Percentiles rank a stretch among this genome's conserved stretches.
These are phyloP conservation scores for Gymnodraco acuticeps DNA, from an alignment of 2,797 vertebrate genomes.

Conservation along the genomic window DNA sequence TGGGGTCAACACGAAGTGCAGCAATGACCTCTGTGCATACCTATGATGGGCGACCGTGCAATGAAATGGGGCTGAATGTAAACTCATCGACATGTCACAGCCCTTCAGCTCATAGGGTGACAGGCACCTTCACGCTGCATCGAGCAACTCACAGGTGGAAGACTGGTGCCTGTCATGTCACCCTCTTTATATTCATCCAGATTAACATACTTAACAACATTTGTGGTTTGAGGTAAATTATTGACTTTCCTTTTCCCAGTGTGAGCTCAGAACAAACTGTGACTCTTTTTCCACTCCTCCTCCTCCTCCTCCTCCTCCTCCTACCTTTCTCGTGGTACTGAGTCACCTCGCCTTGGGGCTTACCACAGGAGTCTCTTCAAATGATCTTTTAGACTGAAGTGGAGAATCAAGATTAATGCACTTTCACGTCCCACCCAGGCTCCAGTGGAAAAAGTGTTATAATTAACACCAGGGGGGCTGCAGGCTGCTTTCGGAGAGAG, in stretches of 20 bases:
- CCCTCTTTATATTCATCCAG: constrained; percentile 65
- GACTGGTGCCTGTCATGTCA: constrained; percentile 47
- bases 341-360: constrained; percentile 79
- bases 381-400: constrained; percentile 82
- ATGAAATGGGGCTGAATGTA: constrained; percentile 44
- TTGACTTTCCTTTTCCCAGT: constrained; percentile 54
- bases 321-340: constrained; percentile 53
- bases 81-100: constrained; percentile 46
- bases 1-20: constrained; percentile 14
- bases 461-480: constrained; percentile 85
- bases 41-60: constrained; percentile 5
- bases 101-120: constrained; percentile 54
- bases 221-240: constrained; percentile 55
- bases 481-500: constrained; percentile 67
- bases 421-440: constrained; percentile 73
- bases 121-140: constrained; percentile 73
- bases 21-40: constrained; percentile 24
- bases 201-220: constrained; percentile 62
- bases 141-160: constrained; percentile 60
- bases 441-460: constrained; percentile 68
- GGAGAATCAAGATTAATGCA: constrained; percentile 87
- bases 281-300: constrained; percentile 34
- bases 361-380: constrained; percentile 83
- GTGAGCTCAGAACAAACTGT: constrained; percentile 57
- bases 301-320: constrained; percentile 1